Conservation (phyloP, 2,888 invertebrate genomes). For the Helobdella robusta region DNA sequence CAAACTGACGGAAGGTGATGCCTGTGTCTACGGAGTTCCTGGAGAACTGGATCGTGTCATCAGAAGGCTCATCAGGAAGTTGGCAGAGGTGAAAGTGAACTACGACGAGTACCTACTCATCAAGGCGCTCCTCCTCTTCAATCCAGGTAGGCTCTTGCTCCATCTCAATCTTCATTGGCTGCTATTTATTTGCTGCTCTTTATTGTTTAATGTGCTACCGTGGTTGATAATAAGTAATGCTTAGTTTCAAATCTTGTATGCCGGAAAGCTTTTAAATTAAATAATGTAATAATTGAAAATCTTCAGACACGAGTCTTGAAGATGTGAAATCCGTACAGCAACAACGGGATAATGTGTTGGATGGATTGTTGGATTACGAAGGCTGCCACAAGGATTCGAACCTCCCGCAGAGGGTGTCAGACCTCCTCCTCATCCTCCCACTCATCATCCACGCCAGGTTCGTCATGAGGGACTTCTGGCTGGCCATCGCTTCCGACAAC, state of each 20-base stretch:
- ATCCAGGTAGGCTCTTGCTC: constrained; percentile 16
- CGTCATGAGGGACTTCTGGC: constrained; percentile 27
- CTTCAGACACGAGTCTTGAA: constrained; percentile 25
- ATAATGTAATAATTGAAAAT: not conserved
- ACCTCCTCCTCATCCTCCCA: constrained; percentile 29
- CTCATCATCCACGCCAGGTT: constrained; percentile 27
- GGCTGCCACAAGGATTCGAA: constrained; percentile 13
- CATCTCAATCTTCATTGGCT: not conserved
- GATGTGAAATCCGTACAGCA: constrained; percentile 18
- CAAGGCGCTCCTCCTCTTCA: constrained; percentile 29
- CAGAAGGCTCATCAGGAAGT: constrained; percentile 25
- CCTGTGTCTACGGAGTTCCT: constrained; percentile 22
- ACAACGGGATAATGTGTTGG: constrained; percentile 27
- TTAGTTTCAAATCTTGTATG: not conserved
- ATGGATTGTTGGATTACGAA: constrained; percentile 25
- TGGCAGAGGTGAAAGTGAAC: constrained; percentile 24
- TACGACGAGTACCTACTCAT: constrained; percentile 27
- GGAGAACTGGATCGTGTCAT: constrained; percentile 25
- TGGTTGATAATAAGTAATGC: not conserved
- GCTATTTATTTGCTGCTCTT: not conserved
- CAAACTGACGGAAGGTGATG: constrained; percentile 26
- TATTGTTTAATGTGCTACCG: not conserved
- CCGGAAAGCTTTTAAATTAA: not conserved
- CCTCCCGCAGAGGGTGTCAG: constrained; percentile 23
- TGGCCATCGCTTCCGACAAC: constrained; percentile 17